Base-by-base conservation (phyloP, 2,888 invertebrate genomes). In the Nemapogon koenigi region DNA sequence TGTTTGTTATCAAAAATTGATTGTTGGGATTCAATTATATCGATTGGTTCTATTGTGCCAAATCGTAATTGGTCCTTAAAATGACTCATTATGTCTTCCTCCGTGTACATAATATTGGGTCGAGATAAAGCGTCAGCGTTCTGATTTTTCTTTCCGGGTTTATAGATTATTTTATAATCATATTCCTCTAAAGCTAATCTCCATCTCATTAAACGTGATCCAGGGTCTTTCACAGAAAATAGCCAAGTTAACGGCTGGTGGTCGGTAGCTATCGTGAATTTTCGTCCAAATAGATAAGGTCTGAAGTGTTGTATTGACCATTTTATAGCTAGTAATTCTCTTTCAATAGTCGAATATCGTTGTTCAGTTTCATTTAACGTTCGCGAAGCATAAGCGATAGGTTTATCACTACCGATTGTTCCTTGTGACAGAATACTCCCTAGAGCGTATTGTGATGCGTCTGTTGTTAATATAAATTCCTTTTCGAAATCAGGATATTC, bases 121-220 rank as follows among this genome's bases (percentile, higher is more conserved):
- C 53, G 43, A 7, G 49, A 51, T 6, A 51, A 41, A 18, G 52
- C 52, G 30, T 53, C 51, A 3, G 50, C 51, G 26, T 52, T 52
- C 6, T 47, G 47, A 33, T 52, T 53, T 19, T 25, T 38, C 42
- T 48, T 51, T 4, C 51, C 52, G 3, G 45, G 45, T 47, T 55
- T 56, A 28, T 55, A 54, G 2, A 51, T 39, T 0, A 62, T 52
- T 38, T 52, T 44, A 15, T 54, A 62, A n/a, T 54, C 47, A n/a
- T n/a, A n/a, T n/a, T n/a, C n/a, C n/a, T n/a, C n/a, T n/a, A n/a
- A n/a, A n/a, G n/a, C n/a, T n/a, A 60, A 29, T 29, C 53, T 37
- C 55, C 58, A 63, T 28, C 56, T 35, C 3, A 52, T 40, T 18
- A 63, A 38, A 31, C 50, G 37, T 0, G 49, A 49, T 6, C 41